Percentiles rank a stretch among this genome's conserved stretches.
These are phyloP conservation scores for Cydia pomonella DNA, from an alignment of 1,140 invertebrate species.

Conservation along the genomic window DNA sequence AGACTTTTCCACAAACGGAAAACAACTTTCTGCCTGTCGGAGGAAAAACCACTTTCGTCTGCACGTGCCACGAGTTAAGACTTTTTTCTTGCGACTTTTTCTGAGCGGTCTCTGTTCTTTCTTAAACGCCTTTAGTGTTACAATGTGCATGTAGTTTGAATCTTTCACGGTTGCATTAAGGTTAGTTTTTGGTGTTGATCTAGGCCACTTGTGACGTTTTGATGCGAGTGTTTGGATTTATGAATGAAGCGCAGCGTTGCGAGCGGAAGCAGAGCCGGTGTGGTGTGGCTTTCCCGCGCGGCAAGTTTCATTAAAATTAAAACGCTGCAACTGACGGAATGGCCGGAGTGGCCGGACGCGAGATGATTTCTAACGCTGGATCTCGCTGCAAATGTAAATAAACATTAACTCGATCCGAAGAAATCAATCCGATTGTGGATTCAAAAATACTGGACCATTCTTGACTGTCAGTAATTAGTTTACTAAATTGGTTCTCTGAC, in stretches of 20 bases:
- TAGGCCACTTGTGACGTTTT: conserved; percentile 47
- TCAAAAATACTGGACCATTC: conserved; percentile 17
- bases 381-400: conserved; percentile 39
- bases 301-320: conserved; percentile 80
- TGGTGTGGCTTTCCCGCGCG: conserved; percentile 77
- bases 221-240: conserved; percentile 58
- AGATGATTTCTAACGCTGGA: conserved; percentile 68
- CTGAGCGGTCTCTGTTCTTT: conserved; percentile 46
- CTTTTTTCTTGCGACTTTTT: conserved; percentile 74
- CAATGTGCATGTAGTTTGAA: conserved; percentile 37
- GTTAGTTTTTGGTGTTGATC: conserved; percentile 44
- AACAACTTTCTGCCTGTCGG: conserved; percentile 68
- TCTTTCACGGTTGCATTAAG: conserved; percentile 44
- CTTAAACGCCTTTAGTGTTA: conserved; percentile 39
- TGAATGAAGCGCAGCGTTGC: conserved; percentile 78
- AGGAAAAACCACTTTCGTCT: conserved; percentile 73
- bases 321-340: conserved; percentile 72
- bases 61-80: conserved; percentile 60
- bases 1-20: conserved; percentile 64
- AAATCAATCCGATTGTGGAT: conserved; percentile 2
- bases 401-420: conserved; percentile 5
- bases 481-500: conserved; percentile 20
- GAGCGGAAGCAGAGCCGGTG: conserved; percentile 74
- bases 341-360: conserved; percentile 75
- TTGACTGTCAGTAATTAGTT: conserved; percentile 20